Conservation (phyloP, 1,140 invertebrate genomes). For the Drosophila triauraria region DNA sequence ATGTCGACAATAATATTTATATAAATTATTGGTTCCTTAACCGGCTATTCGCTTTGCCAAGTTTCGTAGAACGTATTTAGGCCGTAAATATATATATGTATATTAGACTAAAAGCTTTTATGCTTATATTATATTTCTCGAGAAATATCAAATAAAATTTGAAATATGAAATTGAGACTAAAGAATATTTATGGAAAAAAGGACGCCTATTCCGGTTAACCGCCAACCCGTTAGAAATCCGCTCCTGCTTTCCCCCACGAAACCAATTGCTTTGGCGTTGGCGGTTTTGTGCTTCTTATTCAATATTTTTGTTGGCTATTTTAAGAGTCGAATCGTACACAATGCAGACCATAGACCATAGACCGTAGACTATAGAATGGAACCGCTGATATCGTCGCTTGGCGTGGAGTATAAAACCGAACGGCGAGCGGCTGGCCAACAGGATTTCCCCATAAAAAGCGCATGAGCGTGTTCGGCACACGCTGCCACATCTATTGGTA, state of each 20-base stretch:
- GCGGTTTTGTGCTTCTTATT: constrained; percentile 33
- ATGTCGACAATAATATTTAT: too few relatives aligned
- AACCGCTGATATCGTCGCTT: constrained; percentile 49
- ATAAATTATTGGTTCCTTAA: too few relatives aligned
- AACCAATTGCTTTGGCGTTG: constrained; percentile 49
- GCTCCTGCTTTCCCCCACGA: constrained; percentile 21
- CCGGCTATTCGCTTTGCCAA: too few relatives aligned
- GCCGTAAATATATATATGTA: too few relatives aligned
- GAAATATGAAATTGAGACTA: too few relatives aligned
- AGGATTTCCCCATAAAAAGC: constrained; percentile 82
- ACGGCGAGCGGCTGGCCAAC: constrained; percentile 60
- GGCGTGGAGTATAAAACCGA: constrained; percentile 66
- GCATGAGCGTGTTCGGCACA: constrained; percentile 55
- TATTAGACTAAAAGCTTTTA: too few relatives aligned
- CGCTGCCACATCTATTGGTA: constrained; percentile 30
- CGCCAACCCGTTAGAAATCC: constrained; percentile 32
- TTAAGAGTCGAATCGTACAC: constrained; percentile 53
- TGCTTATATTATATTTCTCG: too few relatives aligned
- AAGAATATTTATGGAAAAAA: too few relatives aligned
- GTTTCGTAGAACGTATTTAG: too few relatives aligned
- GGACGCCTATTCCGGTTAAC: background rate
- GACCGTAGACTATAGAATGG: constrained; percentile 13
- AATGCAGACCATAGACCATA: constrained; percentile 13
- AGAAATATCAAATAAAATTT: too few relatives aligned
- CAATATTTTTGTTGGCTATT: constrained; percentile 60